Evolutionary conservation across 30 jellyfish, hydroid and myxozoan species (phyloP).

Genomic region (Haliclystus octoradiatus): DNA sequence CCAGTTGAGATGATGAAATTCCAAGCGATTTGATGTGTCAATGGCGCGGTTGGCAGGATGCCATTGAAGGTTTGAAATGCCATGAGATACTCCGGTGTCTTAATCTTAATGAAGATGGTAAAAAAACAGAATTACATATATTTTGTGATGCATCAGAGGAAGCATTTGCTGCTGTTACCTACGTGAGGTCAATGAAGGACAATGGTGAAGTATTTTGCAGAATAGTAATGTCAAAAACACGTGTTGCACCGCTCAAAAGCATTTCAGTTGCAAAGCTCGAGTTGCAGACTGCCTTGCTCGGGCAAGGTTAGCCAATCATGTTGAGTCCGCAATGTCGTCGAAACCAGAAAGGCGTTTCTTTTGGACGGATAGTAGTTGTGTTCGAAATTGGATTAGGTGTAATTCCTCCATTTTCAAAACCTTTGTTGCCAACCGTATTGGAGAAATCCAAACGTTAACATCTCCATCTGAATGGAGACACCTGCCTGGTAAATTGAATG

Average conservation of each 20-base stretch:
- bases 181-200: conserved; percentile 5
- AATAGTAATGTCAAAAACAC: conserved; percentile 37
- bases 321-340: conserved; percentile 7
- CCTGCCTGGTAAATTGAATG: conserved; percentile 24
- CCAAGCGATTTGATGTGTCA: conserved; percentile 6
- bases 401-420: conserved; percentile 16
- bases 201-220: conserved; percentile 11
- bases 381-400: conserved; percentile 18
- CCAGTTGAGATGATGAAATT: conserved; percentile 32
- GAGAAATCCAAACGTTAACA: conserved; percentile 13
- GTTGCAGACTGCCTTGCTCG: conserved; percentile 24
- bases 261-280: conserved; percentile 29
- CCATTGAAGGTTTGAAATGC: conserved; percentile 19
- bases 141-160: conserved; percentile 39
- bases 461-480: conserved; percentile 26
- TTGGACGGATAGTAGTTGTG: conserved; percentile 41
- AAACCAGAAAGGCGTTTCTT: conserved; percentile 5
- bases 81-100: conserved; percentile 18
- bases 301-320: conserved; percentile 16
- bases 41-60: conserved; percentile 20
- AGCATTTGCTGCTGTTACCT: conserved; percentile 39
- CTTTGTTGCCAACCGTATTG: conserved; percentile 38
- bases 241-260: conserved; percentile 29
- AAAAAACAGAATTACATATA: conserved; percentile 20
- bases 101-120: conserved; percentile 12